Base-by-base conservation (phyloP, 2,888 invertebrate species). In the Cabera pusaria region DNA sequence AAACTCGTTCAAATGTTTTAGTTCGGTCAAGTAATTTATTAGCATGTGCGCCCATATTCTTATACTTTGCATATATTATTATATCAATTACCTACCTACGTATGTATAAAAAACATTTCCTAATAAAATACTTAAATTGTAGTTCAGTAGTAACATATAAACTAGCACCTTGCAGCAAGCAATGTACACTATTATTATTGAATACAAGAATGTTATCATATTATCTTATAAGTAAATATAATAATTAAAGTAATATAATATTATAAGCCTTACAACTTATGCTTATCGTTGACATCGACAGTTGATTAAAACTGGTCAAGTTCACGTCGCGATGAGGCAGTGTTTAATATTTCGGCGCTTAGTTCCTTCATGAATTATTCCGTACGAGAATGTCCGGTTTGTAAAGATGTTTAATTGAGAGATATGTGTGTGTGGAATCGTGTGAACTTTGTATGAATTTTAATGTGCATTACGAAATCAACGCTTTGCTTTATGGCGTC, bases 321-420 rank as follows among this genome's bases (percentile, higher is more conserved):
- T 43, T 43, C 22, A 48, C 44, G 31, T 55, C 45, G 52, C 56
- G 56, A 57, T 64, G 63, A 58, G 65, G 56, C 64, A 57, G 62
- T 44, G 55, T 64, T 58, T 64, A 65, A 67, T 67, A 63, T 67
- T 57, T 64, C 47, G 52, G 61, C 25, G 75, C 56, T 46, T 53
- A 63, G 61, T 60, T 62, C 60, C 66, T 65, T 78, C 79, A 84
- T 83, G 83, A 84, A 84, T 85, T 73, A 84, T 85, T 82, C 76
- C 64, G 59, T 59, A 56, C 64, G 47, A 51, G 61, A 65, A 68
- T 73, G 75, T 78, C 80, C 77, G 77, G 72, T 56, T 58, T 49
- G 68, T 65, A 75, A 74, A 75, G 72, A 72, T 64, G 64, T 72
- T 80, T 85, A 84, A 84, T 85, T 84, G 81, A 83, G 77, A 76